Evolutionary conservation across 1,140 invertebrate genomes (phyloP).

Genomic region (Pteromalus puparum): DNA sequence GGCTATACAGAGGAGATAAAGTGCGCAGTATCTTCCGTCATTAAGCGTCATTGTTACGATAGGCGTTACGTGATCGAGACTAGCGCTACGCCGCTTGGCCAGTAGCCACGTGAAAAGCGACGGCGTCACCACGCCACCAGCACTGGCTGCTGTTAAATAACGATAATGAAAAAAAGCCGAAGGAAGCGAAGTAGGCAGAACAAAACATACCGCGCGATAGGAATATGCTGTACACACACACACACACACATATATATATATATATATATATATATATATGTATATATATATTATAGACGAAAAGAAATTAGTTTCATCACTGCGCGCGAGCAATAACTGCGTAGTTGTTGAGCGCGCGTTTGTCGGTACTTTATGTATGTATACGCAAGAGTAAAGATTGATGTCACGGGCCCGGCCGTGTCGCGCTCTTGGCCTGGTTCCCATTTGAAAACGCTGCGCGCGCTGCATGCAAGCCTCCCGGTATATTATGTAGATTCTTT

Average conservation of each 20-base stretch:
- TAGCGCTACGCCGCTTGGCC: neutral
- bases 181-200: neutral
- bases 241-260: too few species aligned
- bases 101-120: neutral
- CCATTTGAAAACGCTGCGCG: slow-evolving; percentile 13
- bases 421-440: slow-evolving; percentile 44
- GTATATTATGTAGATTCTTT: neutral
- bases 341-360: slow-evolving; percentile 25
- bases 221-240: too few species aligned
- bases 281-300: too few species aligned
- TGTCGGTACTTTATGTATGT: neutral
- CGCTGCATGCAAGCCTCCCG: neutral
- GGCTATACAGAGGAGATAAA: neutral
- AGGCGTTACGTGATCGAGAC: neutral
- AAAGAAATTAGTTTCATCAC: slow-evolving; percentile 23
- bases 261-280: too few species aligned
- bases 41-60: neutral
- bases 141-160: neutral
- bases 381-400: slow-evolving; percentile 32
- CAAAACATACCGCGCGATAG: neutral
- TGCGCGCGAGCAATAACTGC: slow-evolving; percentile 20
- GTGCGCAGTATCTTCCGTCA: neutral
- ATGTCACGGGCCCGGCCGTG: slow-evolving; percentile 41
- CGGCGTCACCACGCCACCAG: too few species aligned
- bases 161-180: neutral